Percentiles rank a stretch among this genome's conserved stretches.
Evolutionary conservation across 2,797 vertebrate species (phyloP).

Genomic region (Takifugu ocellatus): DNA sequence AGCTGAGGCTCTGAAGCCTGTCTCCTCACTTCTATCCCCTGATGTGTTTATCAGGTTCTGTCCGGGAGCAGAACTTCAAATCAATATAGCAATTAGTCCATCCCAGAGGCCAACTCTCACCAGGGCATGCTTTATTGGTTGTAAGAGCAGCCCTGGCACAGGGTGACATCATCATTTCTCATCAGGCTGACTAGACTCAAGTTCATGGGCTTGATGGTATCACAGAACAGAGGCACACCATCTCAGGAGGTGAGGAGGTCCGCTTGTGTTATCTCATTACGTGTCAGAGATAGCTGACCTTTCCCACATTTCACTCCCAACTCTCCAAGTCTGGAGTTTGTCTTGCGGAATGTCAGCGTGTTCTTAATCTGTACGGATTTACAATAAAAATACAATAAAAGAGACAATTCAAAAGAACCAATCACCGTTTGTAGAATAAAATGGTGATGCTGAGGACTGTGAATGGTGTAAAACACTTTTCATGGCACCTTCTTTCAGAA

Average conservation of each 20-base stretch:
- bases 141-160: conserved; percentile 37
- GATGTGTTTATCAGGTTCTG: conserved; percentile 72
- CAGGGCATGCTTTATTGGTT: conserved; percentile 59
- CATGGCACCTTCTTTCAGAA: too few relatives aligned
- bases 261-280: conserved; percentile 12
- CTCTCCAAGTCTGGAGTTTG: conserved; percentile 7
- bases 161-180: conserved; percentile 57
- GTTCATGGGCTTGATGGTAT: conserved; percentile 24
- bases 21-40: conserved; percentile 17
- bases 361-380: conserved; percentile 25
- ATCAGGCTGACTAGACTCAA: conserved; percentile 30
- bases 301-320: conserved; percentile 29
- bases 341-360: conserved; percentile 5
- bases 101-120: conserved; percentile 52
- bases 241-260: conserved; percentile 11
- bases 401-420: too few relatives aligned
- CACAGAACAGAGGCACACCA: conserved; percentile 18
- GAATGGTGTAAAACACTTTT: too few relatives aligned
- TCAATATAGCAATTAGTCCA: conserved; percentile 78
- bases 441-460: too few relatives aligned
- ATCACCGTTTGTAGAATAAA: too few relatives aligned
- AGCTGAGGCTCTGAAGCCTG: conserved; percentile 22
- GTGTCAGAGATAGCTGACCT: conserved; percentile 40
- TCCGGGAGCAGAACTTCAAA: conserved; percentile 60
- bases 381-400: too few relatives aligned